Conservation (phyloP, 2,797 vertebrate genomes). For the Hoplostethus mediterraneus region DNA sequence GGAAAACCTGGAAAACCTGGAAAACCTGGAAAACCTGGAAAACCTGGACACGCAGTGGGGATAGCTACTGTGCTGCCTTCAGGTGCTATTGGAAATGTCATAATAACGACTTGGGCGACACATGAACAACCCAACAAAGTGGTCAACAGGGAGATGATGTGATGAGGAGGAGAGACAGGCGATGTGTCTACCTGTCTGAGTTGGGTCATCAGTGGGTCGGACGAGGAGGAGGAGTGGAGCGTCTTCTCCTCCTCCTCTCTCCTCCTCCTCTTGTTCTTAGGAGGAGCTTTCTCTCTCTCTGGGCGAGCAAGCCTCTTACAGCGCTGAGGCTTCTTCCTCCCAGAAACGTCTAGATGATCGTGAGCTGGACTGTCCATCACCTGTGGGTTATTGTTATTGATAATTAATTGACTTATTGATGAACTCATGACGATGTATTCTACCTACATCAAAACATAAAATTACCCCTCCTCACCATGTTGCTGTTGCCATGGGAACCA, state of each 20-base stretch:
- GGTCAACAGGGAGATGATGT: too few relatives aligned
- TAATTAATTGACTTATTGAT: too few relatives aligned
- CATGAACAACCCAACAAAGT: too few relatives aligned
- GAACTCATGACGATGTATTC: too few relatives aligned
- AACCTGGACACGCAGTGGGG: too few relatives aligned
- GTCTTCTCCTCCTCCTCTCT: constrained; percentile 91
- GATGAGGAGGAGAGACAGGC: not conserved
- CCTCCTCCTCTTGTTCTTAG: constrained; percentile 89
- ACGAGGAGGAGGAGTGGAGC: constrained; percentile 72
- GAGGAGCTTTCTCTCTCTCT: constrained; percentile 82
- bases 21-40: too few relatives aligned
- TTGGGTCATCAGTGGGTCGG: constrained; percentile 87
- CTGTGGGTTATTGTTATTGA: not conserved
- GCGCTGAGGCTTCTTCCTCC: constrained; percentile 87
- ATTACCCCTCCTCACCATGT: constrained; percentile 47
- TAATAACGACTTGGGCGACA: too few relatives aligned
- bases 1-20: too few relatives aligned
- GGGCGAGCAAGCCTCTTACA: constrained; percentile 79
- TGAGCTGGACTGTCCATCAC: constrained; percentile 32
- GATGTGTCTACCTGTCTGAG: constrained; percentile 78
- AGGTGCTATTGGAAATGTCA: too few relatives aligned
- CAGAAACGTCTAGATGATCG: constrained; percentile 74
- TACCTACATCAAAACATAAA: too few relatives aligned
- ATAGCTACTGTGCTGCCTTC: too few relatives aligned
- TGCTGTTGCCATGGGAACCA: constrained; percentile 57